Conservation (phyloP, 2,113 vertebrate species). For the Crotalus horridus region DNA sequence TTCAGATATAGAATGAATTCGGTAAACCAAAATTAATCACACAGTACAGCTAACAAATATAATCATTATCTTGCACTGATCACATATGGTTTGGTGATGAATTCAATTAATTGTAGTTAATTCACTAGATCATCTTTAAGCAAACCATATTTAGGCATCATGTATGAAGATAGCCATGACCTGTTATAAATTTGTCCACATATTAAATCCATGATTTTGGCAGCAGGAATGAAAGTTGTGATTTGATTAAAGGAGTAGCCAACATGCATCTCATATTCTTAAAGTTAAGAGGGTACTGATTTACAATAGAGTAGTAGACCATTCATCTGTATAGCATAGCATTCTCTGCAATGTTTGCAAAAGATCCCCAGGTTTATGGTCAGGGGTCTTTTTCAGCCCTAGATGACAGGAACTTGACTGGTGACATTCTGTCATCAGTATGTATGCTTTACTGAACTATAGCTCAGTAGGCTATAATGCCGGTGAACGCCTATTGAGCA, state of each 20-base stretch:
- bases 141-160: not conserved
- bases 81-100: not conserved
- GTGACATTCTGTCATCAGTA: not conserved
- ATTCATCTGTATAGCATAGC: not conserved
- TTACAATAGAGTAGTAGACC: not conserved
- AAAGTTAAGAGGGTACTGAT: not conserved
- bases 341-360: not conserved
- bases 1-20: not conserved
- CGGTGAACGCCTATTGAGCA: too few relatives aligned
- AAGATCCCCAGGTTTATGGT: not conserved
- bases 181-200: not conserved
- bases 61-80: not conserved
- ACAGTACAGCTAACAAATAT: not conserved
- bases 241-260: not conserved
- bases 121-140: not conserved
- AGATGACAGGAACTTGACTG: not conserved
- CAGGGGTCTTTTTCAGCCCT: not conserved
- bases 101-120: not conserved
- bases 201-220: not conserved
- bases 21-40: not conserved
- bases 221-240: not conserved
- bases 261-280: not conserved
- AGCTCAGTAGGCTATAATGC: not conserved
- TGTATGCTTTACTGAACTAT: not conserved
- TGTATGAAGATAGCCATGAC: not conserved